Conservation (phyloP, 2,797 vertebrate genomes). For the Lophius americanus region DNA sequence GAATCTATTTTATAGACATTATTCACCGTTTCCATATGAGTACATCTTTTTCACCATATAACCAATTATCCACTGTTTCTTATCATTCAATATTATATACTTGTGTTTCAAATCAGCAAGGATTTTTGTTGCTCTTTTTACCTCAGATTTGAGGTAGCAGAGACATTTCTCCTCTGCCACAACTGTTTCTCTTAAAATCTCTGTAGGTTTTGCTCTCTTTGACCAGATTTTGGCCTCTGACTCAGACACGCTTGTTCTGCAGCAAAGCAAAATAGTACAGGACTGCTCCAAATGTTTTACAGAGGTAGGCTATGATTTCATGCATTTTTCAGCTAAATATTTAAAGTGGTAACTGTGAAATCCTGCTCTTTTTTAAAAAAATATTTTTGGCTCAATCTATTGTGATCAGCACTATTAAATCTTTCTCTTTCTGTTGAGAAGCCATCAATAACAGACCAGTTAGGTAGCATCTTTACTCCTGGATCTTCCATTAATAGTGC, state of each 20-base stretch:
- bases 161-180: slow-evolving; percentile 33
- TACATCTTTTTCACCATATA: too few species aligned
- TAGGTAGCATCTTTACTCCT: not conserved
- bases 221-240: slow-evolving; percentile 39
- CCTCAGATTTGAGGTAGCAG: not conserved
- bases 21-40: slow-evolving; percentile 29
- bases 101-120: too few species aligned
- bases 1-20: not conserved
- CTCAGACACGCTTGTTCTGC: slow-evolving; percentile 29
- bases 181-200: slow-evolving; percentile 3
- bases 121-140: too few species aligned
- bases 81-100: too few species aligned
- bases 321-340: slow-evolving; percentile 53
- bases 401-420: slow-evolving; percentile 3
- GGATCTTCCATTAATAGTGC: not conserved
- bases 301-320: slow-evolving; percentile 31
- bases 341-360: slow-evolving; percentile 20
- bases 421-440: slow-evolving; percentile 3
- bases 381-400: slow-evolving; percentile 13
- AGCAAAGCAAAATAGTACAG: slow-evolving; percentile 16
- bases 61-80: too few species aligned
- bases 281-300: slow-evolving; percentile 52
- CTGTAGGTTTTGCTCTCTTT: slow-evolving; percentile 20
- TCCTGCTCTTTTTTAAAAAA: not conserved
- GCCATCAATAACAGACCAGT: slow-evolving; percentile 5